Conservation (phyloP, 2,113 vertebrate genomes). For the Columbina picui region DNA sequence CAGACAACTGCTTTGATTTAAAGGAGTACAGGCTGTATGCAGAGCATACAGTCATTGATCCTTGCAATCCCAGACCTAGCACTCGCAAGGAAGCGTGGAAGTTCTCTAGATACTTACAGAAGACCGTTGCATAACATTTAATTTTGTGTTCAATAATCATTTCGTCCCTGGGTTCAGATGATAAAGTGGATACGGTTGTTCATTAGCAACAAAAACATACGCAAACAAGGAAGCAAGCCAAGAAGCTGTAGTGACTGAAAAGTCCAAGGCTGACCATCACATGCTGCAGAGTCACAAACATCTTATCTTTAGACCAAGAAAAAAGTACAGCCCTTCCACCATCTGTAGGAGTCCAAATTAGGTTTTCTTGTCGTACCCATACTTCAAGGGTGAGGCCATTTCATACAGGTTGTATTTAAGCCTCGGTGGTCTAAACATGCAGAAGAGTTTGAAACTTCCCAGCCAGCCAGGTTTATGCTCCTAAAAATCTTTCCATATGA, state of each 20-base stretch:
- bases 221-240: constrained; percentile 22
- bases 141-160: neutral
- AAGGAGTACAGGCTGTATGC: neutral
- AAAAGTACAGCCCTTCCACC: neutral
- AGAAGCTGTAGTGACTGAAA: neutral
- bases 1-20: neutral
- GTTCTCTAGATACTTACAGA: constrained; percentile 29
- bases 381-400: neutral
- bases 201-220: constrained; percentile 14
- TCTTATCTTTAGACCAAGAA: neutral
- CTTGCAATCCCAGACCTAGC: neutral
- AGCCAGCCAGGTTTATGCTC: neutral
- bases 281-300: neutral
- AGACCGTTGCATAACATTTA: constrained; percentile 5
- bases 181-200: constrained; percentile 48
- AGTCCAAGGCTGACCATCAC: neutral
- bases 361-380: neutral
- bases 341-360: neutral
- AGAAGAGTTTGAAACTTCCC: neutral
- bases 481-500: neutral
- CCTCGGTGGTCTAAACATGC: neutral
- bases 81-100: neutral
- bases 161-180: neutral
- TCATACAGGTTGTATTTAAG: neutral
- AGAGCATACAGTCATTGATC: neutral